Percentiles rank a stretch among this genome's conserved stretches.
Conservation (phyloP, 2,888 invertebrate species). For the Ormyrus pomaceus region DNA sequence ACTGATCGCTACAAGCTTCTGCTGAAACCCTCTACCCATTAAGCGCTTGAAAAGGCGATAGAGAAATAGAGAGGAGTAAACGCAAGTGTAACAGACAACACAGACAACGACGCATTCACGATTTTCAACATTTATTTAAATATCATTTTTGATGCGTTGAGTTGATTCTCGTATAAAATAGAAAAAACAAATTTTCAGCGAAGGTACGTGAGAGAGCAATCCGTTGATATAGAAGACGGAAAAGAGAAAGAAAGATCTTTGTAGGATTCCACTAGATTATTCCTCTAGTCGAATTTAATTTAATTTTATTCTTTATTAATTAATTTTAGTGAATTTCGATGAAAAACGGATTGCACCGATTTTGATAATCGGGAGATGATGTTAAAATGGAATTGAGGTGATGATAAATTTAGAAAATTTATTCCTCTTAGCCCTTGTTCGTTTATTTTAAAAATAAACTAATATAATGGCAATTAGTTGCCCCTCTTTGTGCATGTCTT, state of each 20-base stretch:
- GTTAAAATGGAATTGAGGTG: neutral
- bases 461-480: neutral
- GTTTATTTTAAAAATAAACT: neutral
- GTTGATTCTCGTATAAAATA: no score
- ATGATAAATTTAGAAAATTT: neutral
- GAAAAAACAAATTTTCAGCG: no score
- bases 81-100: neutral
- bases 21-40: constrained; percentile 67
- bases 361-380: neutral
- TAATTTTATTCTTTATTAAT: no score
- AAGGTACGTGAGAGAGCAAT: no score
- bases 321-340: no score
- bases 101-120: no score
- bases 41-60: constrained; percentile 16
- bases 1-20: constrained; percentile 71
- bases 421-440: neutral
- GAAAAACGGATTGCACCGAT: no score
- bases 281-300: constrained; percentile 17
- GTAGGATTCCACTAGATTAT: constrained; percentile 12
- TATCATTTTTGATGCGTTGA: no score
- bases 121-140: no score
- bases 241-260: constrained; percentile 1
- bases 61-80: neutral
- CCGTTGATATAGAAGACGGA: neutral
- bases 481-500: constrained; percentile 28